Conservation (phyloP, 2,797 vertebrate genomes). For the Spinibarbus caldwelli region DNA sequence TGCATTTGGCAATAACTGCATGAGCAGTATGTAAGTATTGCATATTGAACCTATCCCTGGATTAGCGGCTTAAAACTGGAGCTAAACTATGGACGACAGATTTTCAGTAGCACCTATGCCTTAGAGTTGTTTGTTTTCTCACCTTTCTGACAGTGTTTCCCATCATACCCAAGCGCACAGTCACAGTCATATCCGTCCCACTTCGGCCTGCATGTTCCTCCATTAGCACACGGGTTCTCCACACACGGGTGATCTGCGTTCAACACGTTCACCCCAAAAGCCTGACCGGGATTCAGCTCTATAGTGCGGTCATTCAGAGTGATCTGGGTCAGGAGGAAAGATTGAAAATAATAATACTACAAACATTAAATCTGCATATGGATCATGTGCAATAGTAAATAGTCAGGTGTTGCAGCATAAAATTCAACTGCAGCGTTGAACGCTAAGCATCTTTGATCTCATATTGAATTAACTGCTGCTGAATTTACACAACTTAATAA, state of each 20-base stretch:
- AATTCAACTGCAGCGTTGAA: background rate
- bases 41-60: background rate
- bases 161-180: slow-evolving; percentile 93
- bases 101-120: background rate
- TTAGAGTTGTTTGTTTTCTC: slow-evolving; percentile 43
- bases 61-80: background rate
- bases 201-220: slow-evolving; percentile 89
- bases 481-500: background rate
- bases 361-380: background rate
- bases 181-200: slow-evolving; percentile 93
- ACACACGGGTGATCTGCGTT: slow-evolving; percentile 91
- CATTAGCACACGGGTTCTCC: slow-evolving; percentile 86
- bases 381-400: background rate
- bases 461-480: background rate
- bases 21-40: background rate
- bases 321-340: slow-evolving; percentile 74
- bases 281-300: slow-evolving; percentile 79
- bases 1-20: background rate
- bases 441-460: background rate
- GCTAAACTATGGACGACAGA: background rate
- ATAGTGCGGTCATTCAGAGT: slow-evolving; percentile 88
- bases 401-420: background rate
- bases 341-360: background rate
- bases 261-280: slow-evolving; percentile 85
- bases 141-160: slow-evolving; percentile 96